Evolutionary conservation across 2,113 vertebrate genomes (phyloP).

Genomic region (Notarius quadriscutis): DNA sequence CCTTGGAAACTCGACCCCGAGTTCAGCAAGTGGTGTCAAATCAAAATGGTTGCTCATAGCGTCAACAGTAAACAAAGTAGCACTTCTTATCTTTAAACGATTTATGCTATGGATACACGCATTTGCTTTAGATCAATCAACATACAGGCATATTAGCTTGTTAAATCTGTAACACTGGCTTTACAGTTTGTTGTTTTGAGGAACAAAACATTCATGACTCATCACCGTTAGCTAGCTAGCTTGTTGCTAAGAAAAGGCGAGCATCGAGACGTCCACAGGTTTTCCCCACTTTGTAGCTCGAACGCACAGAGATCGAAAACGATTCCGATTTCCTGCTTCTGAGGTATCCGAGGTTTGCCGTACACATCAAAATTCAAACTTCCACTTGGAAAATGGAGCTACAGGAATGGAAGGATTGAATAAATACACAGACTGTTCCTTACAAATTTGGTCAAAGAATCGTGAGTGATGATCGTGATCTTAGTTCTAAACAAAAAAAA

Average conservation of each 20-base stretch:
- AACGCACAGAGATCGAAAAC: neutral
- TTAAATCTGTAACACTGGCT: neutral
- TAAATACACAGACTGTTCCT: neutral
- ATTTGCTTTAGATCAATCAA: neutral
- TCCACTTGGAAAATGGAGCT: neutral
- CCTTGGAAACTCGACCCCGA: neutral
- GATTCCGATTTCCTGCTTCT: neutral
- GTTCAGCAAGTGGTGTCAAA: neutral
- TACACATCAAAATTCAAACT: neutral
- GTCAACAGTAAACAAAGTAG: neutral
- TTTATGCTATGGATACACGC: neutral
- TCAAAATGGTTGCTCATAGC: neutral
- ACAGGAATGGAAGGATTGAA: neutral
- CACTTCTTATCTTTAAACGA: neutral
- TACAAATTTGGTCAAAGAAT: neutral
- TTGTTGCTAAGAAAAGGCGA: neutral
- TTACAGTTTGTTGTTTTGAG: neutral
- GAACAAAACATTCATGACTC: neutral
- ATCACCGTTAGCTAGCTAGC: neutral
- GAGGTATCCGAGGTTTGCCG: neutral
- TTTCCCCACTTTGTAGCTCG: neutral
- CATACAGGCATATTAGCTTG: neutral
- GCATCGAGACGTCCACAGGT: neutral
- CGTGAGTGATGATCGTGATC: neutral
- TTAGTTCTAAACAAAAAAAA: neutral